These are phyloP conservation scores for Apodemia duryi DNA, from an alignment of 2,888 invertebrate species.

Conservation along the genomic window DNA sequence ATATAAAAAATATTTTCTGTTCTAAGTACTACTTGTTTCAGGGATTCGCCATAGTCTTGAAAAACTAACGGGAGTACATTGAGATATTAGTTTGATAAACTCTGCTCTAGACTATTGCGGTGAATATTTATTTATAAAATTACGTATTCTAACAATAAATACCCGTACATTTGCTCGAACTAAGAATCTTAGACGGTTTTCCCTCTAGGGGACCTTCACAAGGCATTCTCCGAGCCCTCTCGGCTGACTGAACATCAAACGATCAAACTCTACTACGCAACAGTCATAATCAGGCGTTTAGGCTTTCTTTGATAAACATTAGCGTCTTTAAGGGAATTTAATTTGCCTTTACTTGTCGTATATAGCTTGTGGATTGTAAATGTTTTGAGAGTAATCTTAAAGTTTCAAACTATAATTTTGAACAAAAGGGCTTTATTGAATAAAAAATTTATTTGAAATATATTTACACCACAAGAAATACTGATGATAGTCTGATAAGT, in stretches of 20 bases:
- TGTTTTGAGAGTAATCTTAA: slow-evolving; percentile 16
- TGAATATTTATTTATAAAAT: too few relatives aligned
- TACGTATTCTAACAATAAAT: too few relatives aligned
- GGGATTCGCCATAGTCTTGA: too few relatives aligned
- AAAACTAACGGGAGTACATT: too few relatives aligned
- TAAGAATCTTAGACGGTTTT: slow-evolving; percentile 12
- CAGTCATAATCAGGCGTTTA: slow-evolving; percentile 68
- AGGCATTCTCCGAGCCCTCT: slow-evolving; percentile 64
- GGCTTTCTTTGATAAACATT: slow-evolving; percentile 73
- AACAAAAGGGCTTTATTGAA: not conserved
- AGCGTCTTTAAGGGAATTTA: slow-evolving; percentile 67
- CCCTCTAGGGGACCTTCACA: slow-evolving; percentile 40
- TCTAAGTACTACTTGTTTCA: too few relatives aligned
- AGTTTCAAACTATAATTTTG: slow-evolving; percentile 1
- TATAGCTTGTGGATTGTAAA: slow-evolving; percentile 22
- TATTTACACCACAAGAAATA: too few relatives aligned
- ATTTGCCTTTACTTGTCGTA: slow-evolving; percentile 45
- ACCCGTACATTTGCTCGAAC: not conserved
- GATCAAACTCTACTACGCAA: slow-evolving; percentile 39
- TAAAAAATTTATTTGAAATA: too few relatives aligned
- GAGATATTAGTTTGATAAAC: too few relatives aligned
- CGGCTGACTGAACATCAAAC: slow-evolving; percentile 65
- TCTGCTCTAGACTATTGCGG: too few relatives aligned
- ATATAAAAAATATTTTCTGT: too few relatives aligned
- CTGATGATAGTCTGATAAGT: too few relatives aligned